phyloP scores from a whole-genome alignment of 2,888 invertebrate genomes.

The Platycnemis pennipes region DNA sequence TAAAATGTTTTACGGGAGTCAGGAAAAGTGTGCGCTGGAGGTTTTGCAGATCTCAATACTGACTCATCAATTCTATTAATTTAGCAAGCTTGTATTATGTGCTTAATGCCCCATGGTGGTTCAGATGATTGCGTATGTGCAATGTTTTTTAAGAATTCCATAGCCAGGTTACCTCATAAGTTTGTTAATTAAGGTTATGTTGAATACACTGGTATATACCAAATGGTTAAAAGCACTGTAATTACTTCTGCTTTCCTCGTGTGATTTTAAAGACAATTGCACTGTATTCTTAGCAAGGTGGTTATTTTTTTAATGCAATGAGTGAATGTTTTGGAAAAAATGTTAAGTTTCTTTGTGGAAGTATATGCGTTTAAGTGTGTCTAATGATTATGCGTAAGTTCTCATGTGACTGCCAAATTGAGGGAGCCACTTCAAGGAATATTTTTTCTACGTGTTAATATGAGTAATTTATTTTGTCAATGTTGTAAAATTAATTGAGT shows the following conservation, averaged over 20 bases:
- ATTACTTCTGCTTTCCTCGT: slow-evolving; percentile 17
- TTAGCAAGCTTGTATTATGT: neutral
- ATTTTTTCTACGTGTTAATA: slow-evolving; percentile 67
- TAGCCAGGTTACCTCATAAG: slow-evolving; percentile 68
- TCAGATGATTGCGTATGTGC: neutral
- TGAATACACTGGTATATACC: too few species aligned
- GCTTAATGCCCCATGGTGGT: neutral
- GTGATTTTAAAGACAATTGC: slow-evolving; percentile 20
- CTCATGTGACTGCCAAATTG: slow-evolving; percentile 24
- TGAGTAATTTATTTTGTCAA: slow-evolving; percentile 72
- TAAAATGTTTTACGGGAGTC: neutral
- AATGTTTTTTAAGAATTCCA: slow-evolving; percentile 50
- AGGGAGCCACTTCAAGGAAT: slow-evolving; percentile 31
- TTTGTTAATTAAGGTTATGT: slow-evolving; percentile 48
- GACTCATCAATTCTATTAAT: neutral
- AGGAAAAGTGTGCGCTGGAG: neutral
- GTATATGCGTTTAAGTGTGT: neutral
- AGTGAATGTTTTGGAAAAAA: slow-evolving; percentile 40
- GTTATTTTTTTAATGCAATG: slow-evolving; percentile 47
- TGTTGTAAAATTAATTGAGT: slow-evolving; percentile 71
- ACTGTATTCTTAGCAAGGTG: slow-evolving; percentile 31
- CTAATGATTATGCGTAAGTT: slow-evolving; percentile 29
- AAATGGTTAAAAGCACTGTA: slow-evolving; percentile 58
- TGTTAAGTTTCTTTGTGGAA: slow-evolving; percentile 44
- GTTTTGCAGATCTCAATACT: neutral